Evolutionary conservation across 2,888 invertebrate genomes (phyloP), one percentile per base, ranked within the genome.

Genomic region (Chesias legatella): DNA sequence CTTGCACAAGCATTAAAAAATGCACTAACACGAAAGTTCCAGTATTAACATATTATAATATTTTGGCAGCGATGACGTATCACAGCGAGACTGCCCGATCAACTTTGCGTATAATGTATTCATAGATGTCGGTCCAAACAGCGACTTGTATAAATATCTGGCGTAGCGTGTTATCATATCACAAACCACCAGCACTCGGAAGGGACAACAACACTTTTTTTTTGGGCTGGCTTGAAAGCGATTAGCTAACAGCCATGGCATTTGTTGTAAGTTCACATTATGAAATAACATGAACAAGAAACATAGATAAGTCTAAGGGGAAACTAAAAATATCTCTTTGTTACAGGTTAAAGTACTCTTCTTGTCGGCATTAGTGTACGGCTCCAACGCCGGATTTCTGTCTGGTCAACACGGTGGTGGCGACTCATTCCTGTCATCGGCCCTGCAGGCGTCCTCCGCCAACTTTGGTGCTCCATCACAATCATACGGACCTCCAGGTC

Each of bases 221-320:
- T 58, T 60, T 71, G 52, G 63, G 73, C 73, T 77, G 86, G 86
- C 83, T 84, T 70, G 45, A 57, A 66, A 74, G 86, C 88, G 88
- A 58, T 84, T 88, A 88, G 88, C 88, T 88, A 84, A 73, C 59
- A 86, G 88, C 86, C 86, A 88, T 88, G 86, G 81, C 82, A 66
- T 85, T 81, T 73, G 65, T 82, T 78, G 88, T 88, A 81, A 88
- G 88, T 88, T 59, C 21, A 58, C 53, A 34, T 45, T 28, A 54
- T 47, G 40, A 53, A 36, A 53, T 20, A 24, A 31, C 10, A 44
- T 38, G 46, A 28, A 13, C 10, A 25, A 24, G 22, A 7, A 23
- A 33, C 17, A 47, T 28, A 23, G 31, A 22, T n/a, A 11, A 10
- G 8, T 7, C 5, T 17, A 29, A 22, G 17, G 1, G 3, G 11